Evolutionary conservation across 2,888 invertebrate genomes (phyloP), one percentile per base, ranked within the genome.

Genomic region (Mythimna impura): DNA sequence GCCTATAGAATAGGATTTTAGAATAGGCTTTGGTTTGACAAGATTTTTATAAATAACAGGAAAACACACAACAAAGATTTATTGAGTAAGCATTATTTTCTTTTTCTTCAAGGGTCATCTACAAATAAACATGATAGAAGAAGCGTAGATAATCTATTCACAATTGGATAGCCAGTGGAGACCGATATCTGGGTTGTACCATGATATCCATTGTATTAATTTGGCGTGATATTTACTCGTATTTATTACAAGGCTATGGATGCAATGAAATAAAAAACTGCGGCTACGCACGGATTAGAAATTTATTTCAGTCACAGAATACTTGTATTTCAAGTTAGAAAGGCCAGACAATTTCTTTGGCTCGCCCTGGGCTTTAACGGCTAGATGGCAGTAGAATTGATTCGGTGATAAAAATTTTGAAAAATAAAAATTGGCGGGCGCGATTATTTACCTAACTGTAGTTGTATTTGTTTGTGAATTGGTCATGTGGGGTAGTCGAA

Each of bases 191-290:
- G 17, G 34, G 22, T 67, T 54, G 34, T 58, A 40, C 40, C 61
- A 58, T 52, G 34, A 61, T 50, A 40, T 40, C 36, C n/a, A 62
- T 54, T 25, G 34, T 50, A 20, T 43, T 30, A 73, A 54, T 61
- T 1, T 54, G 36, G 52, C 69, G 52, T 77, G 34, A 25, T 65
- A 61, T 73, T 61, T 10, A 64, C 76, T 73, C 60, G 66, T 70
- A 76, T 68, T 75, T 55, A 57, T 70, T 55, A 69, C 68, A 57
- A 71, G 50, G 43, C n/a, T 65, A 17, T 22, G 20, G 20, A 36
- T 17, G n/a, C 7, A 60, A 34, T 14, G 12, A 30, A 52, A 74
- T 57, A 12, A 5, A 63, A n/a, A 20, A 66, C 10, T n/a, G n/a
- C 30, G 14, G 54, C 52, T 17, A 36, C 52, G 66, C 62, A 72